Percentiles rank a stretch among this genome's conserved stretches.
Evolutionary conservation across 2,113 vertebrate species (phyloP).

Genomic region (Mesoclemmys tuberculata): DNA sequence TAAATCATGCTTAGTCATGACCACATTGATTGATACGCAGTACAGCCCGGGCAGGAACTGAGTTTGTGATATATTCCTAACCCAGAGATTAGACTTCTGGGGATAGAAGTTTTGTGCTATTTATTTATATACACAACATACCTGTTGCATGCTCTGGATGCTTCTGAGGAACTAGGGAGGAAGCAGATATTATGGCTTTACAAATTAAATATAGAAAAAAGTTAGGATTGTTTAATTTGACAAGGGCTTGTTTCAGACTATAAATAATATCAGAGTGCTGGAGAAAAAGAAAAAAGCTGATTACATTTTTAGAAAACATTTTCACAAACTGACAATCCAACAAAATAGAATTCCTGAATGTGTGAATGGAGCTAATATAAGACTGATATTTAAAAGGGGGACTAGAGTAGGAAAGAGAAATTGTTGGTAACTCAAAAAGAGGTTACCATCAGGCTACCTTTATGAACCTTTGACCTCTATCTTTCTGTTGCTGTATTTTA

Average conservation of each 20-base stretch:
- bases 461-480: conserved; percentile 49
- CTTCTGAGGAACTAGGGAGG: not conserved
- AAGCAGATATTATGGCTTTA: not conserved
- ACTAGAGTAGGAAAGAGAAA: not conserved
- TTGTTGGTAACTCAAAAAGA: not conserved
- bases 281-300: not conserved
- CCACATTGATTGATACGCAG: not conserved
- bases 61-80: not conserved
- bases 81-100: not conserved
- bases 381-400: not conserved
- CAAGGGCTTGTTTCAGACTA: not conserved
- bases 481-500: not conserved
- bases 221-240: not conserved
- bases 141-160: not conserved
- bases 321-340: not conserved
- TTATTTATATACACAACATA: not conserved
- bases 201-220: not conserved
- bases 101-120: not conserved
- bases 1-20: not conserved
- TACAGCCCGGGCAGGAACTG: not conserved
- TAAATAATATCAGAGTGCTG: not conserved
- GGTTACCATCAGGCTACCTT: not conserved
- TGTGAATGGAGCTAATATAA: not conserved
- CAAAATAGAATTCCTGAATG: not conserved
- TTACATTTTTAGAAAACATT: not conserved